phyloP scores from a whole-genome alignment of 2,888 invertebrate genomes.

The Mythimna ferrago region DNA sequence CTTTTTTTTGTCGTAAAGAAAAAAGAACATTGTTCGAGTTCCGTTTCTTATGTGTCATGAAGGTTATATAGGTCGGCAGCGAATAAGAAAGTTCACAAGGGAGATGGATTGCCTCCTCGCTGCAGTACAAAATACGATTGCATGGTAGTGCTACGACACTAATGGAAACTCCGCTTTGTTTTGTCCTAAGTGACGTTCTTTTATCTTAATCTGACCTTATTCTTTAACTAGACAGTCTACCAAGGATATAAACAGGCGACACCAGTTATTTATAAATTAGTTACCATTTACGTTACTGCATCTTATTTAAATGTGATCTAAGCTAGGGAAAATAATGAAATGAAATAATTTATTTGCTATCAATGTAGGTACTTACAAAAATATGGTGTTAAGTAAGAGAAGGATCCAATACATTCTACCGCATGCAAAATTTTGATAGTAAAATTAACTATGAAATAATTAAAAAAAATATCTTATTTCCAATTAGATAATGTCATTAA shows the following conservation, averaged over 20 bases:
- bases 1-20: background rate
- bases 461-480: too few species aligned
- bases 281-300: background rate
- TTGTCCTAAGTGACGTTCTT: too few species aligned
- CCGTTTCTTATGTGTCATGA: background rate
- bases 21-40: background rate
- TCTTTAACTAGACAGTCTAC: conserved; percentile 5
- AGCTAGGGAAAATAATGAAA: background rate
- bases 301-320: background rate
- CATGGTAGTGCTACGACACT: background rate
- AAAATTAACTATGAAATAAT: too few species aligned
- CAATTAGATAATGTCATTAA: too few species aligned
- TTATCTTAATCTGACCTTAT: background rate
- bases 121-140: background rate
- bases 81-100: conserved; percentile 5
- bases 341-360: too few species aligned
- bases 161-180: conserved; percentile 5
- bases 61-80: background rate
- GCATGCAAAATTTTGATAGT: too few species aligned
- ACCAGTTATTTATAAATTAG: background rate
- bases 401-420: too few species aligned
- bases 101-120: background rate
- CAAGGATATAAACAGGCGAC: conserved; percentile 5
- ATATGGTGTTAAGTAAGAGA: too few species aligned
- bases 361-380: too few species aligned